Evolutionary conservation across 2,888 invertebrate genomes (phyloP).

Genomic region (Drosophila ezoana): DNA sequence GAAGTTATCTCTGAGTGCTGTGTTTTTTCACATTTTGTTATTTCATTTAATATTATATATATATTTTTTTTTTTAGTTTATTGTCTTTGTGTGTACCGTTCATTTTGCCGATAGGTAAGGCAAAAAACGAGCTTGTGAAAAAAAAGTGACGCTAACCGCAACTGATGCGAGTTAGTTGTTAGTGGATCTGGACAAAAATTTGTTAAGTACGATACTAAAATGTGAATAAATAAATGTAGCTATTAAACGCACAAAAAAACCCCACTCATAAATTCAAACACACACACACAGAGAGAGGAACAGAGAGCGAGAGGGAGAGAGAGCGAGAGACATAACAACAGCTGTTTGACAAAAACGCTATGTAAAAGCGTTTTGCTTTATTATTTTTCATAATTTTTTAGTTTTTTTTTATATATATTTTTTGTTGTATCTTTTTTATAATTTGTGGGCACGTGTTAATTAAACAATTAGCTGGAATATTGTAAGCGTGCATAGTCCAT

Average conservation of each 20-base stretch:
- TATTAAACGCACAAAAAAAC: slow-evolving; percentile 17
- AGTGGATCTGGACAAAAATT: slow-evolving; percentile 33
- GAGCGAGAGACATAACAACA: slow-evolving; percentile 10
- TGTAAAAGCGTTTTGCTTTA: slow-evolving; percentile 36
- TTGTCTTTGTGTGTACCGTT: slow-evolving; percentile 10
- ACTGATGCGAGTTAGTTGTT: slow-evolving; percentile 48
- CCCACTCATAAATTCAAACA: slow-evolving; percentile 14
- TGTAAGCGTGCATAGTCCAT: slow-evolving; percentile 45
- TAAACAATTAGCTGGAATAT: slow-evolving; percentile 57
- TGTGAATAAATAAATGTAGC: slow-evolving; percentile 43
- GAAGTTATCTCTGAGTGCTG: slow-evolving; percentile 2
- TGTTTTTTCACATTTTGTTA: slow-evolving; percentile 8
- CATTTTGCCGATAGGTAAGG: slow-evolving; percentile 25
- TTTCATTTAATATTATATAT: neutral
- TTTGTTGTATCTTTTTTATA: slow-evolving; percentile 30
- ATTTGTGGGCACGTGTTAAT: slow-evolving; percentile 73
- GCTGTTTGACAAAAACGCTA: slow-evolving; percentile 19
- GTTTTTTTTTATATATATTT: slow-evolving; percentile 13
- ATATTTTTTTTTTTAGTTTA: slow-evolving; percentile 16
- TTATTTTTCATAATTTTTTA: slow-evolving; percentile 24
- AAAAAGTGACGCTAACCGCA: slow-evolving; percentile 40
- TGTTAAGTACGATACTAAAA: slow-evolving; percentile 39
- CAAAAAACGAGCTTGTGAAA: slow-evolving; percentile 22
- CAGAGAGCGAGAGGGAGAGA: neutral
- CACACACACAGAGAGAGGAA: slow-evolving; percentile 4